Evolutionary conservation across 2,113 vertebrate species (phyloP).

Genomic region (Tichodroma muraria): DNA sequence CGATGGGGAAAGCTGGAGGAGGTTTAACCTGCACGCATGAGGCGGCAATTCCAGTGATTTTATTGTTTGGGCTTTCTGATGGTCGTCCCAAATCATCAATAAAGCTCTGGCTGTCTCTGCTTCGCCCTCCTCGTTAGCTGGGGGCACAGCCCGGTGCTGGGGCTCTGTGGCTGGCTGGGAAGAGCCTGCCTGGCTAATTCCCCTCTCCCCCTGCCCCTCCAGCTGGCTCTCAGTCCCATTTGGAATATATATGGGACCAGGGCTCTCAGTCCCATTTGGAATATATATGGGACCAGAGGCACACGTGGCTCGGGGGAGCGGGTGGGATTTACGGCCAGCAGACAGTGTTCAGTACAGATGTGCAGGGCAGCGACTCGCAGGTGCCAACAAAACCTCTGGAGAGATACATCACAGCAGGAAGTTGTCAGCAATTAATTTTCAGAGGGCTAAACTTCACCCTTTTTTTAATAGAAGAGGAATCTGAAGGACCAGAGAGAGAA

Average conservation of each 20-base stretch:
- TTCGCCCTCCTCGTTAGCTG: not conserved
- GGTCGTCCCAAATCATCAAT: not conserved
- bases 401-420: constrained; percentile 3
- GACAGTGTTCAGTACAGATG: constrained; percentile 25
- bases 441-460: constrained; percentile 38
- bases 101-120: not conserved
- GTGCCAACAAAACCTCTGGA: constrained; percentile 48
- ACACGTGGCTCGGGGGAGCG: not conserved
- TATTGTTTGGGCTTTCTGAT: not conserved
- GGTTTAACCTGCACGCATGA: not conserved
- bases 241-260: not conserved
- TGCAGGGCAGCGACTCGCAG: constrained; percentile 23
- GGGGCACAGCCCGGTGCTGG: not conserved
- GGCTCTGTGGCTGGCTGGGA: not conserved
- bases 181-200: not conserved
- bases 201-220: not conserved
- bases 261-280: not conserved
- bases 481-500: constrained; percentile 20
- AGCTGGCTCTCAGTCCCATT: not conserved
- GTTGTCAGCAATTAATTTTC: constrained; percentile 58
- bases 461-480: constrained; percentile 47
- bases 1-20: not conserved
- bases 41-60: not conserved
- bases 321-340: constrained; percentile 33
- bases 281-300: not conserved